phyloP scores from a whole-genome alignment of 2,888 invertebrate species.

The Kuschelorhynchus macadamiae region DNA sequence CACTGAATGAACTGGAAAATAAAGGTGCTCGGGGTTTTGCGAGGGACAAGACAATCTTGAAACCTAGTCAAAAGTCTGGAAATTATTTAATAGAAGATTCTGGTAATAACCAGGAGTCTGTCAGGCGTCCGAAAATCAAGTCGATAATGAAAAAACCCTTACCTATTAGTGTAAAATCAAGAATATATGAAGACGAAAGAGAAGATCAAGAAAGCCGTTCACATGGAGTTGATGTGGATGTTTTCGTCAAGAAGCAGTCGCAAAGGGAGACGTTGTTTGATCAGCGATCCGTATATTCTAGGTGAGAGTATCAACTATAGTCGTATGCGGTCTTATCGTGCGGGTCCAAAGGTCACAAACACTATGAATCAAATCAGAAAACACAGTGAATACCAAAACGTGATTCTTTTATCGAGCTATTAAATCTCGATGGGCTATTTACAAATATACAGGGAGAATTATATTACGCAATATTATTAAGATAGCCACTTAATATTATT shows the following conservation, averaged over 20 bases:
- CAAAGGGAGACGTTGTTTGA: slow-evolving; percentile 8
- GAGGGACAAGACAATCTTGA: slow-evolving; percentile 25
- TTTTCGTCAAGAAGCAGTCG: too few relatives aligned
- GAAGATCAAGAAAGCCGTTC: neutral
- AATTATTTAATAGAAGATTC: slow-evolving; percentile 39
- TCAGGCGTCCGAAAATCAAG: slow-evolving; percentile 10
- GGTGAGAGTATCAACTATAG: slow-evolving; percentile 25
- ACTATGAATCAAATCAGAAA: too few relatives aligned
- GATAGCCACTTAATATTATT: too few relatives aligned
- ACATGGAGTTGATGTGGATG: too few relatives aligned
- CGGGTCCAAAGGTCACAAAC: too few relatives aligned
- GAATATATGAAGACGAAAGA: neutral
- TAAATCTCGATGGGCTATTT: too few relatives aligned
- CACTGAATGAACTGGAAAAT: neutral
- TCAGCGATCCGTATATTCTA: slow-evolving; percentile 43
- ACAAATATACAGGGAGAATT: too few relatives aligned
- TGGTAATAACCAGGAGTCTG: slow-evolving; percentile 1
- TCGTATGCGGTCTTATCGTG: too few relatives aligned
- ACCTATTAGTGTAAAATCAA: slow-evolving; percentile 41
- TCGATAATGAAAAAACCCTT: slow-evolving; percentile 53
- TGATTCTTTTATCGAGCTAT: too few relatives aligned
- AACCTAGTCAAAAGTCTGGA: slow-evolving; percentile 12
- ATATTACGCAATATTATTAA: too few relatives aligned
- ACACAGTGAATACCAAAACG: too few relatives aligned
- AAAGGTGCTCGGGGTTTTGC: neutral